These are phyloP conservation scores for Lanistes nyassanus DNA, from an alignment of 1,140 invertebrate genomes.

Conservation along the genomic window DNA sequence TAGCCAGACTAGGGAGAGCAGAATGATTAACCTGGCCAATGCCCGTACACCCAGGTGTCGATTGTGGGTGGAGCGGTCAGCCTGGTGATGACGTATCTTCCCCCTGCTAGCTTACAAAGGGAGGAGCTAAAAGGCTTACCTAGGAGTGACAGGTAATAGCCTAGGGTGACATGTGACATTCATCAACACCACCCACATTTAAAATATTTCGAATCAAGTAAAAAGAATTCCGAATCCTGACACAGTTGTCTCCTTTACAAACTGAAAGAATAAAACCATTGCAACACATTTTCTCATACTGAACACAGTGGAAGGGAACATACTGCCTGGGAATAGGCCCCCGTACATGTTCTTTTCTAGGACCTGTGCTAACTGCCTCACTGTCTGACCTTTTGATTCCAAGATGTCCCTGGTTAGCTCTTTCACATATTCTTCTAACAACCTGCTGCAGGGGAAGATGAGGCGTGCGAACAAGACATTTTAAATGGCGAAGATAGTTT, in stretches of 20 bases:
- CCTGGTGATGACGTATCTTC: too few relatives aligned
- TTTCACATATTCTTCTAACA: conserved; percentile 49
- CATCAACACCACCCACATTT: too few relatives aligned
- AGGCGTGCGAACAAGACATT: conserved; percentile 51
- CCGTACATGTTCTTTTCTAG: neutral
- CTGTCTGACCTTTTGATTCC: neutral
- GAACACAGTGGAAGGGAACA: neutral
- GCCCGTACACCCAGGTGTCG: too few relatives aligned
- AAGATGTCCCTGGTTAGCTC: neutral
- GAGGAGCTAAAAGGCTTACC: too few relatives aligned
- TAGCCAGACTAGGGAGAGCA: too few relatives aligned
- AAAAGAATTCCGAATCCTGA: neutral
- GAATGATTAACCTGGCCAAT: too few relatives aligned
- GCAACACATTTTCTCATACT: neutral
- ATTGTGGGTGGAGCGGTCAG: too few relatives aligned
- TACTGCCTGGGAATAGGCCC: neutral
- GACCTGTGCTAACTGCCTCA: neutral
- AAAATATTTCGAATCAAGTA: neutral
- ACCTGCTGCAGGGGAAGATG: conserved; percentile 51
- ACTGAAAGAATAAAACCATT: neutral
- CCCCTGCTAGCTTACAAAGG: too few relatives aligned
- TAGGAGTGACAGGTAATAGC: too few relatives aligned
- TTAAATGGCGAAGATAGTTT: conserved; percentile 64
- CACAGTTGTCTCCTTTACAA: conserved; percentile 20
- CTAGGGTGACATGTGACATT: too few relatives aligned